Conservation (phyloP, 2,797 vertebrate species). For the Cossypha dichroa region DNA sequence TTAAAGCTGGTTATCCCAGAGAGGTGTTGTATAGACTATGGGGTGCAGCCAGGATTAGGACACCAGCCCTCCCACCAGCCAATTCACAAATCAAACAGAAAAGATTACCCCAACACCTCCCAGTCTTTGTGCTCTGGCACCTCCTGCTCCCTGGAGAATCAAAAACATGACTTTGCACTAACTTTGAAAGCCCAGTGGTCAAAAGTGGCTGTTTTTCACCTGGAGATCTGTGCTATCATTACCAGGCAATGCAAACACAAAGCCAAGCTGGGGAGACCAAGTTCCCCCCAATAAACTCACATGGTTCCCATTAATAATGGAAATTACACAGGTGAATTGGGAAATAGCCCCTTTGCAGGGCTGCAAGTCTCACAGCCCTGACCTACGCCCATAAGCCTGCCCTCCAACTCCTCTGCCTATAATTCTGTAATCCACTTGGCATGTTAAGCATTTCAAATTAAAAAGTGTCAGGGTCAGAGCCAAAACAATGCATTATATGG, state of each 20-base stretch:
- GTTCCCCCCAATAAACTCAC: background rate
- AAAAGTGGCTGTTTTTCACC: background rate
- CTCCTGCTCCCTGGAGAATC: background rate
- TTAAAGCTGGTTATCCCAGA: background rate
- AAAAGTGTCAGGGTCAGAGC: slow-evolving; percentile 35
- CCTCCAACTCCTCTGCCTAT: background rate
- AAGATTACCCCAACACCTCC: background rate
- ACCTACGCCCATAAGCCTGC: background rate
- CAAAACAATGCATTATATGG: slow-evolving; percentile 34
- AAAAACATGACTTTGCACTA: background rate
- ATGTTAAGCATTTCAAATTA: slow-evolving; percentile 48
- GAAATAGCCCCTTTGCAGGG: background rate
- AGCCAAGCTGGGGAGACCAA: background rate
- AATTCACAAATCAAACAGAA: background rate
- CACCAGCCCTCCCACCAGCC: background rate
- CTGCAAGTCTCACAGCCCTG: background rate
- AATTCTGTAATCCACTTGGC: slow-evolving; percentile 17
- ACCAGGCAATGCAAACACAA: background rate
- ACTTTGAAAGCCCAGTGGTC: background rate
- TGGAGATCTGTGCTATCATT: fast-evolving
- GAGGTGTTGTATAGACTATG: fast-evolving
- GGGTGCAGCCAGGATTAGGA: background rate
- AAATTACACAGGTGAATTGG: background rate
- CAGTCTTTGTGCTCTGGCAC: background rate
- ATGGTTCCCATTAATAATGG: background rate